Base-by-base conservation (phyloP, 2,113 vertebrate species). In the Monopterus albus region DNA sequence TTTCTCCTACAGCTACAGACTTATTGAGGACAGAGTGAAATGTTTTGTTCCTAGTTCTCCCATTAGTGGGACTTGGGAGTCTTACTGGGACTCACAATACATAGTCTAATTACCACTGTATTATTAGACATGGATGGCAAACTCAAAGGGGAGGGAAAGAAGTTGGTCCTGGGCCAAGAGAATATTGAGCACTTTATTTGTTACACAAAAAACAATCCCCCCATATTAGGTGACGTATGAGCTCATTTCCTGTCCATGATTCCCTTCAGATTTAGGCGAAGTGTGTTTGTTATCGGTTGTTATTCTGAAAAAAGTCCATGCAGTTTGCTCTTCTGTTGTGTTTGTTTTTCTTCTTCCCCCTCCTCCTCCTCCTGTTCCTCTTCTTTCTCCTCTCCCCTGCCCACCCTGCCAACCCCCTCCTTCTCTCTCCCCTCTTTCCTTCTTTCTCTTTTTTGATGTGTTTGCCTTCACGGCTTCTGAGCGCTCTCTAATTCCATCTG, bases 401-500 rank as follows among this genome's bases (percentile, higher is more conserved):
- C 18, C 26, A 7, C 5, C 20, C 35, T 3, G 2, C 18, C 59
- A 38, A 6, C 36, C 31, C 57, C 18, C 14, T 17, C 47, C 23
- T 20, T 47, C 65, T 39, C 49, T 29, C 26, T 18, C 29, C 69
- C 42, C 14, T 17, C 39, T 73, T 55, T 75, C 43, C 21, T 55
- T 46, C 62, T 65, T 75, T 61, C 82, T 82, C 79, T 90, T 92
- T 79, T 88, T 92, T 92, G 82, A 94, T 95, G 95, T 97, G 95
- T 97, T 97, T 97, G 94, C 93, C 94, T 98, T 97, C 95, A 94
- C 95, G 93, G 95, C 94, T 96, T 96, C 92, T 94, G 95, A 96
- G 94, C 92, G 92, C 95, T 95, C 91, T 90, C 95, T 96, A 95
- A 96, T 96, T 97, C 96, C 96, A 98, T 97, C 96, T 97, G 97